A percentile compares a stretch with the other conserved stretches of the same genome.
phyloP scores from a whole-genome alignment of 2,797 vertebrate genomes.

The Sternarchorhynchus goeldii region DNA sequence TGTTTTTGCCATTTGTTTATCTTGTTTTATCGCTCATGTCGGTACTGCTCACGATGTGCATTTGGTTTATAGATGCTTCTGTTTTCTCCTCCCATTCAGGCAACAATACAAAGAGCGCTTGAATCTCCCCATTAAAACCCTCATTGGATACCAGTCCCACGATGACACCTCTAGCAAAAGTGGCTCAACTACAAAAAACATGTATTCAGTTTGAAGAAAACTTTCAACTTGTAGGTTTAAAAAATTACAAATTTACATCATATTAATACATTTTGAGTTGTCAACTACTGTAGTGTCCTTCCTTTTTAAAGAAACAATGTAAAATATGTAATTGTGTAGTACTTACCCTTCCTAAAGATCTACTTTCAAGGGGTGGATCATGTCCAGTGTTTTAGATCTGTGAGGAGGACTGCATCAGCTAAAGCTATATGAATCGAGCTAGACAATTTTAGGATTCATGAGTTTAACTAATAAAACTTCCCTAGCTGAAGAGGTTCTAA shows the following conservation, averaged over 20 bases:
- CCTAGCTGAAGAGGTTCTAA: conserved; percentile 62
- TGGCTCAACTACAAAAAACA: conserved; percentile 85
- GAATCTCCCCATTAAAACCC: conserved; percentile 74
- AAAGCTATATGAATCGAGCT: conserved; percentile 56
- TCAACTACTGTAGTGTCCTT: conserved; percentile 79
- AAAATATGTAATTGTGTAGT: conserved; percentile 66
- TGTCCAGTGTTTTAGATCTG: conserved; percentile 33
- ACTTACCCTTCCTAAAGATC: conserved; percentile 52
- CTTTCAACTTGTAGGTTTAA: conserved; percentile 77
- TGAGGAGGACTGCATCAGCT: conserved; percentile 50
- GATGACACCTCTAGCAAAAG: conserved; percentile 88
- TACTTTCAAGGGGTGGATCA: conserved; percentile 36
- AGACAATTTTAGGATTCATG: conserved; percentile 67
- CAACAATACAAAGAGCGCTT: conserved; percentile 82
- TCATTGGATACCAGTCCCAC: conserved; percentile 84
- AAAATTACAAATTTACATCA: conserved; percentile 75
- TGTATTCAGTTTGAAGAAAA: conserved; percentile 80
- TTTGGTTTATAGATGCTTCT: not conserved
- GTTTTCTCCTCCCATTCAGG: conserved; percentile 60
- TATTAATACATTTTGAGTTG: conserved; percentile 74
- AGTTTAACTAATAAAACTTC: conserved; percentile 63
- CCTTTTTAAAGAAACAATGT: conserved; percentile 68
- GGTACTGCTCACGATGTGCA: not conserved
- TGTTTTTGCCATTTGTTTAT: not conserved
- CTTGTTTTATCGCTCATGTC: not conserved